Base-by-base conservation (phyloP, 2,797 vertebrate species). In the Ceryle rudis region DNA sequence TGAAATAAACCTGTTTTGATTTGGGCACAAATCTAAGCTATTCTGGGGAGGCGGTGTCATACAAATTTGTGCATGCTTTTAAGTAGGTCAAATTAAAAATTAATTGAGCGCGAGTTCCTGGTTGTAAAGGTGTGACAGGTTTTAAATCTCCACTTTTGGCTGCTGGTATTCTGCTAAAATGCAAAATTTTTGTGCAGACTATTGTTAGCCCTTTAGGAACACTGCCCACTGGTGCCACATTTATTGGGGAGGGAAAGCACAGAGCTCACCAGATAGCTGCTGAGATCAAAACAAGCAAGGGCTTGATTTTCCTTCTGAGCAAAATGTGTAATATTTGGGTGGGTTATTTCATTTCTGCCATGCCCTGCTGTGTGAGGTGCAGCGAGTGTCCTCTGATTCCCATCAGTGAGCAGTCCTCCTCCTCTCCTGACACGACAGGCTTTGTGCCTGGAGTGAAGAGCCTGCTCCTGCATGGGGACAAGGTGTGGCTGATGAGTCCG, bases 401-500 rank as follows among this genome's bases (percentile, higher is more conserved):
- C 87, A 4, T 69, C 8, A 8, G 78, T 3, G 25, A 71, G 73
- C 91, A 57, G 71, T 71, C 90, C 95, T 92, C 95, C 58, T 66
- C 92, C 47, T 54, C 88, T 92, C 85, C 97, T 69, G 66, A 94
- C 96, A 86, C 0, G 70, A 86, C 93, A 82, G 95, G 61, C 96
- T 96, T 98, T 98, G 98, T 98, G 97, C 86, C 42, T n/a, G 19
- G 15, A 11, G 70, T 71, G 95, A 97, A 90, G 95, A 96, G 90
- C 85, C 87, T 72, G 89, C 95, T 92, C 26, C 42, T 47, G 96
- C 35, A 9, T 12, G 11, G 98, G 97, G 96, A 95, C 95, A 78
- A 98, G 98, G 98, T 97, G 98, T 98, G 98, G 98, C 97, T 97
- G 98, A 98, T 98, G 96, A 84, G 20, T 33, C 89, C 60, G 2